Evolutionary conservation across 2,888 invertebrate species (phyloP), one percentile per base, ranked within the genome.

Genomic region (Biston betularia): DNA sequence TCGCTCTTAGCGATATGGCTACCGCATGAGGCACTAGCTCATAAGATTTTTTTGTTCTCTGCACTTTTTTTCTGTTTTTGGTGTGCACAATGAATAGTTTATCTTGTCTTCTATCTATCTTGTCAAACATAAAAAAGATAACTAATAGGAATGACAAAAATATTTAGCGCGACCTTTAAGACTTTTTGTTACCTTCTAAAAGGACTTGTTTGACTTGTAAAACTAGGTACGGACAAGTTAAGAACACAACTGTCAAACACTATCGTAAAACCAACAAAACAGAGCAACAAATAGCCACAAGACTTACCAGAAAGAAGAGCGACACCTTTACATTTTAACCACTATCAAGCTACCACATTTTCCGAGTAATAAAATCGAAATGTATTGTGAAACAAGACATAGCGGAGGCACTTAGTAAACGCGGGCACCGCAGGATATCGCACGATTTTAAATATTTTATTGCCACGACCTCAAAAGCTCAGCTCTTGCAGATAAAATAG

Each of bases 401-500:
- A 80, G 83, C 89, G 75, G 88, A 77, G 79, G 87, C 87, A 85
- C 77, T 80, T 80, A 80, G 84, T 79, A 82, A 83, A 84, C 83
- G 81, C 82, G 75, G 76, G 81, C 86, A 79, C 91, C 61, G 85
- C 89, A 84, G 90, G 90, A 85, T 79, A 83, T 83, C 89, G 87
- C 90, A 90, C 89, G 89, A 70, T 84, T 83, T 86, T 75, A 77
- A 79, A 84, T 88, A 81, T 75, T 79, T 81, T 80, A 81, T 68
- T 63, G 40, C 63, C 44, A 48, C 50, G 40, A 55, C 63, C 63
- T 68, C 50, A 49, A 67, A 65, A 50, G 63, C 58, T 45, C 40
- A 54, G 50, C 59, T 45, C 53, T 55, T 33, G 49, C 44, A 63
- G 67, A 68, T 63, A 68, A 68, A 68, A 63, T 63, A 63, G 59